phyloP scores from a whole-genome alignment of 2,888 invertebrate species.

The Sarcophaga variegata region DNA sequence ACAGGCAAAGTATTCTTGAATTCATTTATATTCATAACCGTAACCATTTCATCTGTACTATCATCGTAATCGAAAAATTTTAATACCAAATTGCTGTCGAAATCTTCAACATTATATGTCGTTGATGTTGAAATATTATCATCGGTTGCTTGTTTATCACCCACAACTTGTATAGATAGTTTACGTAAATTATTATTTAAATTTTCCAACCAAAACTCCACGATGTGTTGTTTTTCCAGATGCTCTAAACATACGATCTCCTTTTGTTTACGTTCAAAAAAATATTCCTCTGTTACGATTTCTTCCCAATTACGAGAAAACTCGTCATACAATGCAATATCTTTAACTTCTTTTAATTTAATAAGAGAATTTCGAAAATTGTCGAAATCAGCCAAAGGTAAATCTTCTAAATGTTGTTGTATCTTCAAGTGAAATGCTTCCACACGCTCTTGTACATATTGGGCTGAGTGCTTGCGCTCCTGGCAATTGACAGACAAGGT shows the following conservation, averaged over 20 bases:
- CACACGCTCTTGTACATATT: conserved; percentile 87
- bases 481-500: conserved; percentile 91
- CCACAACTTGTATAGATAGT: conserved; percentile 80
- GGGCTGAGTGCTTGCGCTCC: conserved; percentile 87
- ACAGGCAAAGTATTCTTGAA: conserved; percentile 78
- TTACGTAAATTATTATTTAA: conserved; percentile 78
- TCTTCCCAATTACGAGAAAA: conserved; percentile 90
- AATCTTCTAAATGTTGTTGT: conserved; percentile 83
- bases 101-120: conserved; percentile 52
- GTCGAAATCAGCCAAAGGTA: conserved; percentile 85
- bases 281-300: conserved; percentile 87
- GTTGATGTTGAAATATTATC: not conserved
- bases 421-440: conserved; percentile 87
- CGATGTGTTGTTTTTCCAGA: conserved; percentile 76
- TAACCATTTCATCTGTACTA: conserved; percentile 72
- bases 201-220: conserved; percentile 78
- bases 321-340: conserved; percentile 90
- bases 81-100: conserved; percentile 75
- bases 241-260: conserved; percentile 84
- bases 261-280: conserved; percentile 88
- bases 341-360: conserved; percentile 89
- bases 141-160: conserved; percentile 45
- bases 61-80: conserved; percentile 74
- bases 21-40: conserved; percentile 76
- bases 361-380: conserved; percentile 87